phyloP scores from a whole-genome alignment of 2,113 vertebrate species.

The Prolemur simus region DNA sequence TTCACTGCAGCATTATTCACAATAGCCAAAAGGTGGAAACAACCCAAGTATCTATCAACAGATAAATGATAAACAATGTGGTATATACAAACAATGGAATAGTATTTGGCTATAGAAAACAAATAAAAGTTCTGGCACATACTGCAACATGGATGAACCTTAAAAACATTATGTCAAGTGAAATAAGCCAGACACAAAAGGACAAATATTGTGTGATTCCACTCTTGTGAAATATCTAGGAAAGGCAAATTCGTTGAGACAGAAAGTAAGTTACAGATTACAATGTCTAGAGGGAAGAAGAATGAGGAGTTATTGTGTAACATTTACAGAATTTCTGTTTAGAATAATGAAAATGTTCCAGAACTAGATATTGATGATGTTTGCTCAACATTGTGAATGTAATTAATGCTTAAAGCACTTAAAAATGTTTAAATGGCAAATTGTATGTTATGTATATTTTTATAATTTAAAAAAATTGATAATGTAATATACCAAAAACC shows the following conservation, averaged over 20 bases:
- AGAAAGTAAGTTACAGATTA: not conserved
- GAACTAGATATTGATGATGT: not conserved
- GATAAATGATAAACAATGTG: not conserved
- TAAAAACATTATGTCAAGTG: not conserved
- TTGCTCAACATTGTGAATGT: not conserved
- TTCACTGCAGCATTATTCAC: not conserved
- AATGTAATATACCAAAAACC: not conserved
- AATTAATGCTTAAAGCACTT: not conserved
- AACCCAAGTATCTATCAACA: not conserved
- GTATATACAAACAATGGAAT: not conserved
- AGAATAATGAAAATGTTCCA: not conserved
- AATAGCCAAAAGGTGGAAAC: not conserved
- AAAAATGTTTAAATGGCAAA: not conserved
- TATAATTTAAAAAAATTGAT: not conserved
- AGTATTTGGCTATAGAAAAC: not conserved
- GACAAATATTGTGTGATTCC: not conserved
- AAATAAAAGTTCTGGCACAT: not conserved
- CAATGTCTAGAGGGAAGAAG: not conserved
- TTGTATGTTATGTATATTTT: not conserved
- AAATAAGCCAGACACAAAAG: not conserved
- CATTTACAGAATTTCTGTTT: not conserved
- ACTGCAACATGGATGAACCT: not conserved
- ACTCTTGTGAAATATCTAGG: not conserved
- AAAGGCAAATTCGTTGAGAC: not conserved
- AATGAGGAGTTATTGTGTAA: not conserved